These are phyloP conservation scores for Erebia palarica DNA, from an alignment of 2,888 invertebrate species.

Conservation along the genomic window DNA sequence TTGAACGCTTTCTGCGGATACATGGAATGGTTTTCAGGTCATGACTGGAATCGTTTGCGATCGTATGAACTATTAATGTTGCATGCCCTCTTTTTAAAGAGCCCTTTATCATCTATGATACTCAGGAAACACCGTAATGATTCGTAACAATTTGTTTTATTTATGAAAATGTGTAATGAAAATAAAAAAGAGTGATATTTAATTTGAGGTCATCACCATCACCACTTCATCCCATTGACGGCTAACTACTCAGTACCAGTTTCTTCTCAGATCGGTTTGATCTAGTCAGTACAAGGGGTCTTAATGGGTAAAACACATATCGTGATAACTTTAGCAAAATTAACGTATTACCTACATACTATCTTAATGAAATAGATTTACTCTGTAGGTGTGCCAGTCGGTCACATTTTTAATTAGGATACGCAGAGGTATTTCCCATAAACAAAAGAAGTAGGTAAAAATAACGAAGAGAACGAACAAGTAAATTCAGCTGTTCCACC, in stretches of 20 bases:
- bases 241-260: too few species aligned
- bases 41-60: conserved; percentile 12
- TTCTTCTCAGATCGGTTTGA: too few species aligned
- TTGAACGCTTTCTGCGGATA: conserved; percentile 10
- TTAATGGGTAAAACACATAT: too few species aligned
- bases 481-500: background rate
- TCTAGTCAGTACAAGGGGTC: too few species aligned
- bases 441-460: too few species aligned
- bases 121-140: background rate
- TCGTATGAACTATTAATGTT: conserved; percentile 13
- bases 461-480: background rate
- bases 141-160: background rate
- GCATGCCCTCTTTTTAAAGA: conserved; percentile 6
- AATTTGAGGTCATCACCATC: background rate
- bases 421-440: too few species aligned
- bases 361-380: too few species aligned
- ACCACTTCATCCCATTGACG: background rate
- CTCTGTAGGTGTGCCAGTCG: too few species aligned
- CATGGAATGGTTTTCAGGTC: conserved; percentile 19
- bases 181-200: too few species aligned
- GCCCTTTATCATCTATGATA: background rate
- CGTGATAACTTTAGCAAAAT: too few species aligned
- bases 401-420: too few species aligned
- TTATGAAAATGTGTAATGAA: background rate
- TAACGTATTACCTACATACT: too few species aligned